phyloP scores from a whole-genome alignment of 2,888 invertebrate species.

The Drosophila differens region DNA sequence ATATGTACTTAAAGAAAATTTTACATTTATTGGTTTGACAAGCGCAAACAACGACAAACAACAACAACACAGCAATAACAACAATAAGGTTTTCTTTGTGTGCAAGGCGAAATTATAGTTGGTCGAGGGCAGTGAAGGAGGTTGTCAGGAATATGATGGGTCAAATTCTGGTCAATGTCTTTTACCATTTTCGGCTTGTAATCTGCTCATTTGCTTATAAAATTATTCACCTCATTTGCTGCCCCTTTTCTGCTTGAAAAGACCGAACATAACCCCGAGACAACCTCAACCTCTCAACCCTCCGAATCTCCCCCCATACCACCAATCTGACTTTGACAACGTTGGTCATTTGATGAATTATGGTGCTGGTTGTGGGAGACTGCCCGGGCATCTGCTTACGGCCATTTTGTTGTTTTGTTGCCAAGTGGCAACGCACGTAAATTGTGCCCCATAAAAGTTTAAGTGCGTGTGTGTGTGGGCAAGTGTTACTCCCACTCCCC shows the following conservation, averaged over 20 bases:
- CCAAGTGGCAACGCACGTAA: conserved; percentile 63
- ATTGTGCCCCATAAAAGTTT: conserved; percentile 70
- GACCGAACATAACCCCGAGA: conserved; percentile 8
- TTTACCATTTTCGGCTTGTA: conserved; percentile 75
- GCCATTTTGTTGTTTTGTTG: conserved; percentile 69
- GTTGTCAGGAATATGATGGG: conserved; percentile 55
- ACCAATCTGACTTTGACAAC: conserved; percentile 34
- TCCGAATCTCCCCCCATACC: neutral
- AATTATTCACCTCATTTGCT: conserved; percentile 84
- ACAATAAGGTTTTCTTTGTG: conserved; percentile 32
- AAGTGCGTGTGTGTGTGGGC: conserved; percentile 48
- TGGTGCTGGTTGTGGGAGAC: conserved; percentile 34
- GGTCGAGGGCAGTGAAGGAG: conserved; percentile 17
- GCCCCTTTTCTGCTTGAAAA: conserved; percentile 80
- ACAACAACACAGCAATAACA: conserved; percentile 3
- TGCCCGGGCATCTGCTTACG: conserved; percentile 61
- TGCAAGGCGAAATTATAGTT: conserved; percentile 34
- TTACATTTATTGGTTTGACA: conserved; percentile 79
- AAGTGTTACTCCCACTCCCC: conserved; percentile 32
- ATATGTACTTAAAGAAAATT: conserved; percentile 80
- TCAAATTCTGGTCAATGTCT: conserved; percentile 65
- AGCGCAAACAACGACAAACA: conserved; percentile 58
- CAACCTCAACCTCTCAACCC: conserved; percentile 1
- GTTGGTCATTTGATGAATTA: conserved; percentile 68
- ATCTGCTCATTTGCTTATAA: conserved; percentile 81